phyloP scores from a whole-genome alignment of 2,888 invertebrate species.

The Glaucopsyche alexis region DNA sequence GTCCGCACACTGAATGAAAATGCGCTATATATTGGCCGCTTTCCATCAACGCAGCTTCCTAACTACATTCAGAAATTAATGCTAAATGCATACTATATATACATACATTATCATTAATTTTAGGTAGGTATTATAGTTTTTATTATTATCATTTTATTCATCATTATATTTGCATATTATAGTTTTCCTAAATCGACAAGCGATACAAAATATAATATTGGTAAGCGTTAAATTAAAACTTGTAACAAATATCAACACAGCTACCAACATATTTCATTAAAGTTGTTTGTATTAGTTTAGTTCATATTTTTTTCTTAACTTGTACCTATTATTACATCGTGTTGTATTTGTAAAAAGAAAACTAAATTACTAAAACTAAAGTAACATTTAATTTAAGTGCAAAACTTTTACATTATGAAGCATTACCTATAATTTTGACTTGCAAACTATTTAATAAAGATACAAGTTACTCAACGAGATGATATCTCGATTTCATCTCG shows the following conservation, averaged over 20 bases:
- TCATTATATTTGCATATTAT: not conserved
- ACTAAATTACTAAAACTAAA: too few relatives aligned
- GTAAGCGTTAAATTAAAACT: too few relatives aligned
- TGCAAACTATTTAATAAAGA: conserved; percentile 23
- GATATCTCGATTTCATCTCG: not conserved
- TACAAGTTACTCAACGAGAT: conserved; percentile 12
- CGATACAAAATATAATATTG: too few relatives aligned
- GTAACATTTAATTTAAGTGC: not conserved
- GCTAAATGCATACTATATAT: not conserved
- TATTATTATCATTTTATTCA: too few relatives aligned
- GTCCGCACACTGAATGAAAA: conserved; percentile 48
- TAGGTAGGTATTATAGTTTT: too few relatives aligned
- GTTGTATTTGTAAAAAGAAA: too few relatives aligned
- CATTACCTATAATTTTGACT: conserved; percentile 22
- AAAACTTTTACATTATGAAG: conserved; percentile 13
- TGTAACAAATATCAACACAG: too few relatives aligned
- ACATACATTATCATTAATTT: not conserved
- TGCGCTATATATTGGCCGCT: conserved; percentile 41
- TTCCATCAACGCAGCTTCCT: conserved; percentile 41
- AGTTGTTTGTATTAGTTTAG: too few relatives aligned
- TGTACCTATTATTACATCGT: too few relatives aligned
- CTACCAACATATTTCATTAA: too few relatives aligned
- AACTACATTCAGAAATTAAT: conserved; percentile 10
- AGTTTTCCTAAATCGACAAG: not conserved
- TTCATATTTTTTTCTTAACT: too few relatives aligned